Conservation (phyloP, 2,113 vertebrate species). For the Gnathonemus longibarbis region DNA sequence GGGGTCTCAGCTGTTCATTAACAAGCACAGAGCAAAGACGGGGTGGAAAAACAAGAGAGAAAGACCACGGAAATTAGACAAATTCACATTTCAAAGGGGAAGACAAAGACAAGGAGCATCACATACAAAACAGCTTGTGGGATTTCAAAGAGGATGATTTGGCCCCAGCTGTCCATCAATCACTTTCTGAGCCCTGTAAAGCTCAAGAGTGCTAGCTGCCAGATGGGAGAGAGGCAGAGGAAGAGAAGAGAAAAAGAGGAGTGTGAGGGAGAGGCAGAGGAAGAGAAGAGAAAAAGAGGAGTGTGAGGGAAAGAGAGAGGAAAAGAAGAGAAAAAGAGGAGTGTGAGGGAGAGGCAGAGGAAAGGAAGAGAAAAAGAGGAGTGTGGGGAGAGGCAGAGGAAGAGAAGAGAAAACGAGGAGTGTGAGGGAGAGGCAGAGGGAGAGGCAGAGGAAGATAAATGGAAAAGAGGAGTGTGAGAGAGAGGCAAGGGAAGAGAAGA, state of each 20-base stretch:
- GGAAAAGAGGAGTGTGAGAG: background rate
- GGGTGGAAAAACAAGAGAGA: background rate
- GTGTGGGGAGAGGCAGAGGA: too few species aligned
- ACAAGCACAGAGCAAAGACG: background rate
- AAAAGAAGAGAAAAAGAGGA: too few species aligned
- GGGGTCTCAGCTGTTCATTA: conserved; percentile 9
- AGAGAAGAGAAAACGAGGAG: too few species aligned
- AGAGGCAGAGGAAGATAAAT: background rate
- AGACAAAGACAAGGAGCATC: background rate
- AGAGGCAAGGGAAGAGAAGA: background rate
- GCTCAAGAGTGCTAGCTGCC: background rate
- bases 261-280: background rate
- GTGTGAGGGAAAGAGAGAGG: too few species aligned
- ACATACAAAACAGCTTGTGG: background rate
- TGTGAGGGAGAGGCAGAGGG: background rate
- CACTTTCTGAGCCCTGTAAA: background rate
- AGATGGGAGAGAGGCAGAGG: background rate
- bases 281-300: background rate
- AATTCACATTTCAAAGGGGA: background rate
- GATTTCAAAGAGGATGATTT: background rate
- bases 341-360: too few species aligned
- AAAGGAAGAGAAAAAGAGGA: too few species aligned
- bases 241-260: conserved; percentile 30
- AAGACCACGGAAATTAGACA: background rate
- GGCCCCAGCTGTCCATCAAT: background rate